phyloP scores from a whole-genome alignment of 2,888 invertebrate species.

The Caenorhabditis drosophilae region DNA sequence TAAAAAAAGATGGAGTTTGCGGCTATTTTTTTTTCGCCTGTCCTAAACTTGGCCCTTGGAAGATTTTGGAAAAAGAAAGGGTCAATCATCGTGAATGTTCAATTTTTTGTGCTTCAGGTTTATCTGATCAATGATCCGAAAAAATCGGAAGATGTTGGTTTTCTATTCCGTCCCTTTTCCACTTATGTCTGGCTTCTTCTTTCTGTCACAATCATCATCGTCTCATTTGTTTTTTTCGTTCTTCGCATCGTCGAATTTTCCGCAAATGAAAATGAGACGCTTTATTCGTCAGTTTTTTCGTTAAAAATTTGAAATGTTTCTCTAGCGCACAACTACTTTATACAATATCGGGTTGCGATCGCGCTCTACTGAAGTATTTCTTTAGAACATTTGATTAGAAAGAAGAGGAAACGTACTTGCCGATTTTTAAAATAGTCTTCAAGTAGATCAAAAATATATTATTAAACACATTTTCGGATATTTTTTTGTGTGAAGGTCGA shows the following conservation, averaged over 20 bases:
- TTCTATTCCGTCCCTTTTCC: slow-evolving; percentile 33
- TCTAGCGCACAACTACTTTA: no score
- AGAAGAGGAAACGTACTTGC: no score
- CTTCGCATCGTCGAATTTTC: slow-evolving; percentile 25
- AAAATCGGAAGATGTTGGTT: slow-evolving; percentile 30
- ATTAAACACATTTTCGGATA: no score
- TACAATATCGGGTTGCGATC: no score
- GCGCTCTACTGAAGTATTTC: no score
- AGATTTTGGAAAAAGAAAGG: background rate
- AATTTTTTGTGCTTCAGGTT: no score
- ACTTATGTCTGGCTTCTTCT: slow-evolving; percentile 22
- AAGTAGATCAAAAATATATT: no score
- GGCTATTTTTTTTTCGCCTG: no score
- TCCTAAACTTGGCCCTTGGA: no score
- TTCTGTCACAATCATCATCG: slow-evolving; percentile 14
- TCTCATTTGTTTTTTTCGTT: slow-evolving; percentile 25
- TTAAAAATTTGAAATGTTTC: background rate
- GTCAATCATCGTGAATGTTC: background rate
- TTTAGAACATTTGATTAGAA: no score
- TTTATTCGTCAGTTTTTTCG: slow-evolving; percentile 9
- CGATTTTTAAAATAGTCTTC: no score
- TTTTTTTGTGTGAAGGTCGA: no score
- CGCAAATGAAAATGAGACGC: slow-evolving; percentile 6
- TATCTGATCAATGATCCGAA: slow-evolving; percentile 32
- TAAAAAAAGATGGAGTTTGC: background rate